Evolutionary conservation across 2,888 invertebrate genomes (phyloP).

Genomic region (Diogma glabrata): DNA sequence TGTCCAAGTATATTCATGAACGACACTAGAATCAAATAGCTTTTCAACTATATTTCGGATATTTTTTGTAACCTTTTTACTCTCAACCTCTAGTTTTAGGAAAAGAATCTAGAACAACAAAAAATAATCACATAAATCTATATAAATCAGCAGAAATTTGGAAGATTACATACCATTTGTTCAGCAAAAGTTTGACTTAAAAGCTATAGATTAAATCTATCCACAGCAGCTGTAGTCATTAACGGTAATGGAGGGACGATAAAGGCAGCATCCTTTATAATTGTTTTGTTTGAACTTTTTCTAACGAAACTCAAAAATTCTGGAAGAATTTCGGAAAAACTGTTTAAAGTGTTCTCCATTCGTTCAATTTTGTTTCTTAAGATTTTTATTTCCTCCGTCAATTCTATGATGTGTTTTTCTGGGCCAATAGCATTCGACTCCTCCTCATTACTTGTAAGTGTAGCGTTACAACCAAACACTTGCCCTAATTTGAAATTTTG

Average conservation of each 20-base stretch:
- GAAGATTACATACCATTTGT: slow-evolving; percentile 1
- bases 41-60: not conserved
- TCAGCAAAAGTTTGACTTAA: not conserved
- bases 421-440: no score
- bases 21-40: not conserved
- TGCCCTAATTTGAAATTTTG: no score
- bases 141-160: no score
- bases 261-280: not conserved
- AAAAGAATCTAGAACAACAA: no score
- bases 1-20: not conserved
- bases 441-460: no score
- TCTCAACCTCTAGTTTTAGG: no score
- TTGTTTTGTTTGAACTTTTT: not conserved
- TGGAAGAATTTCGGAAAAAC: not conserved
- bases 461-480: not conserved
- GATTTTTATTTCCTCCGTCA: not conserved
- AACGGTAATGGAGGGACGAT: not conserved
- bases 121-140: no score
- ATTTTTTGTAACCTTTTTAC: no score
- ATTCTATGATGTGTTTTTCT: not conserved
- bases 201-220: not conserved
- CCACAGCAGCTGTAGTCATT: not conserved
- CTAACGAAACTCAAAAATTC: not conserved
- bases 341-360: not conserved
- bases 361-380: not conserved